Conservation (phyloP, 2,797 vertebrate genomes). For the Spinibarbus caldwelli region DNA sequence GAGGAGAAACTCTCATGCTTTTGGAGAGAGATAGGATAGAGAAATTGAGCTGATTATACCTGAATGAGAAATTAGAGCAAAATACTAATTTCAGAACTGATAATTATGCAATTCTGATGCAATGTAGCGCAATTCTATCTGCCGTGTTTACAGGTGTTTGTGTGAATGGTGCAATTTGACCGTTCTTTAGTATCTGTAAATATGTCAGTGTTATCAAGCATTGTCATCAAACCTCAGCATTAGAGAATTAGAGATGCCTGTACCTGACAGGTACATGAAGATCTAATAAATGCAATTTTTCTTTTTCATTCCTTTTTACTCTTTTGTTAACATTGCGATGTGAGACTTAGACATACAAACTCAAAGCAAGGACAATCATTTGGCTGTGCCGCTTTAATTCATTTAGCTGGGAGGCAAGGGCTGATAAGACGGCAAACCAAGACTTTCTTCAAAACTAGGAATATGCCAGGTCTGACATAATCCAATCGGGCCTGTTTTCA, state of each 20-base stretch:
- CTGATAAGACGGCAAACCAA: slow-evolving; percentile 81
- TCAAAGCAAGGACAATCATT: slow-evolving; percentile 47
- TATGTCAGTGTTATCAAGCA: not conserved
- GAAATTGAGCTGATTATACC: slow-evolving; percentile 48
- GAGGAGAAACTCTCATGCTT: slow-evolving; percentile 36
- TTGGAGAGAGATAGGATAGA: slow-evolving; percentile 36
- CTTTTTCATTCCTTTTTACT: not conserved
- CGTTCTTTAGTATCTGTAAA: slow-evolving; percentile 17
- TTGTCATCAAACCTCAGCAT: not conserved
- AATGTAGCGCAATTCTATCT: slow-evolving; percentile 32
- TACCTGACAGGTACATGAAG: not conserved
- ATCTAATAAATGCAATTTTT: not conserved
- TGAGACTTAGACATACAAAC: slow-evolving; percentile 6
- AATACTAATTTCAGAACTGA: slow-evolving; percentile 50
- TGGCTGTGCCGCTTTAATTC: slow-evolving; percentile 62
- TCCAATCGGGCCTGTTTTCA: slow-evolving; percentile 85
- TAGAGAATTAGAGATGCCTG: not conserved
- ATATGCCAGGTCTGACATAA: slow-evolving; percentile 85
- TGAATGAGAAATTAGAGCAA: slow-evolving; percentile 46
- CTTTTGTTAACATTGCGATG: not conserved
- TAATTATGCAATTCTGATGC: slow-evolving; percentile 53
- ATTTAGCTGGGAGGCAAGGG: slow-evolving; percentile 82
- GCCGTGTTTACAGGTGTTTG: slow-evolving; percentile 19
- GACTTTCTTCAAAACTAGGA: slow-evolving; percentile 78
- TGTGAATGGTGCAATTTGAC: not conserved